These are phyloP conservation scores for Phataginus tetradactyla DNA, from an alignment of 2,797 vertebrate genomes.

Conservation along the genomic window DNA sequence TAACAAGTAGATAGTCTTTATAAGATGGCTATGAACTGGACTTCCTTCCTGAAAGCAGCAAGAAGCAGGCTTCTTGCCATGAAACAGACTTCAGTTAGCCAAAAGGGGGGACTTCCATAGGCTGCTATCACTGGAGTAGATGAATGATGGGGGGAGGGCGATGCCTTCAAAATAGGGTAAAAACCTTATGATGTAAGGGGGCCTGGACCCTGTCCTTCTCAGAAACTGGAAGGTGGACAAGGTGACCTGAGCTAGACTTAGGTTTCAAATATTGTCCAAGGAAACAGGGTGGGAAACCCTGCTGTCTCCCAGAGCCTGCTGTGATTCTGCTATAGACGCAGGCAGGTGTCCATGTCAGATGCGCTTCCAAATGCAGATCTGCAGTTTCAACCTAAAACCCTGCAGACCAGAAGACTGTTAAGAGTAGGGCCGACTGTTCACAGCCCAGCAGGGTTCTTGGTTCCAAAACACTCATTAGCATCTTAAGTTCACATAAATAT, in stretches of 20 bases:
- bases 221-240: background rate
- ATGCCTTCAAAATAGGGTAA: background rate
- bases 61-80: background rate
- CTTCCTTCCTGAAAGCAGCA: background rate
- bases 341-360: constrained; percentile 58
- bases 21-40: background rate
- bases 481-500: constrained; percentile 63
- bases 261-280: background rate
- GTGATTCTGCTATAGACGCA: background rate
- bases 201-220: background rate
- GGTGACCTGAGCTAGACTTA: background rate
- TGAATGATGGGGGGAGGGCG: too few relatives aligned
- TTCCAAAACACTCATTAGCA: constrained; percentile 33
- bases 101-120: background rate
- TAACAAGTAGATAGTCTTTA: background rate
- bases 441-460: constrained; percentile 33
- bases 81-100: background rate
- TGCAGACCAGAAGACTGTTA: constrained; percentile 26
- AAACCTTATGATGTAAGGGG: background rate
- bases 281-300: background rate
- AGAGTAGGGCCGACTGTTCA: background rate
- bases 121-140: background rate
- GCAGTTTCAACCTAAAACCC: constrained; percentile 36
- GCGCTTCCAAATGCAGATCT: constrained; percentile 12
- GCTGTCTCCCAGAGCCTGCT: background rate